Evolutionary conservation across 2,797 vertebrate species (phyloP).

Genomic region (Eidolon dupreanum): DNA sequence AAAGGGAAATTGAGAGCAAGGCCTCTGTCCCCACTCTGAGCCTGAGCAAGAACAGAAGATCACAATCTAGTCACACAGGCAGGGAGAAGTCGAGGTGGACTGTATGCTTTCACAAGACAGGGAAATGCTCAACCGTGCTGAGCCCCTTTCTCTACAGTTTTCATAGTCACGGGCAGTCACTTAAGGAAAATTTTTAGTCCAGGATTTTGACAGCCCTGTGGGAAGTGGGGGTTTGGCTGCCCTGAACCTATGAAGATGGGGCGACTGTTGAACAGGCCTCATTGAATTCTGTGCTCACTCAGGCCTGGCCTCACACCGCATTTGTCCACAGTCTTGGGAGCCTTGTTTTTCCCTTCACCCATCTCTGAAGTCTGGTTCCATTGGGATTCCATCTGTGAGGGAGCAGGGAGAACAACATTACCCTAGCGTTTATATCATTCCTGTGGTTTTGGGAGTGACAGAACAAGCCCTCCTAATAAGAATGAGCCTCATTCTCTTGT

Average conservation of each 20-base stretch:
- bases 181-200: not conserved
- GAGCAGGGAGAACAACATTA: not conserved
- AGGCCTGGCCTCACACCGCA: fast-evolving
- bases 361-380: not conserved
- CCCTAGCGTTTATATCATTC: not conserved
- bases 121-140: not conserved
- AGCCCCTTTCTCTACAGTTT: not conserved
- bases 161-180: not conserved
- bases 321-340: not conserved
- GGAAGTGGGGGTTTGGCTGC: not conserved
- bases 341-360: not conserved
- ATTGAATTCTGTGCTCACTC: not conserved
- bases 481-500: not conserved
- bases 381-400: not conserved
- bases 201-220: not conserved
- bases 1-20: not conserved
- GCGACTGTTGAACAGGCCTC: not conserved
- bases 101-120: not conserved
- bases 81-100: not conserved
- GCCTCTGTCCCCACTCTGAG: not conserved
- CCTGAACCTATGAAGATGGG: not conserved
- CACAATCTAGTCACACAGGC: not conserved
- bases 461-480: not conserved
- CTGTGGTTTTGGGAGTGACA: not conserved
- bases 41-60: not conserved